A percentile compares a stretch with the other conserved stretches of the same genome.
Conservation (phyloP, 2,888 invertebrate species). For the Drosophila bunnanda region DNA sequence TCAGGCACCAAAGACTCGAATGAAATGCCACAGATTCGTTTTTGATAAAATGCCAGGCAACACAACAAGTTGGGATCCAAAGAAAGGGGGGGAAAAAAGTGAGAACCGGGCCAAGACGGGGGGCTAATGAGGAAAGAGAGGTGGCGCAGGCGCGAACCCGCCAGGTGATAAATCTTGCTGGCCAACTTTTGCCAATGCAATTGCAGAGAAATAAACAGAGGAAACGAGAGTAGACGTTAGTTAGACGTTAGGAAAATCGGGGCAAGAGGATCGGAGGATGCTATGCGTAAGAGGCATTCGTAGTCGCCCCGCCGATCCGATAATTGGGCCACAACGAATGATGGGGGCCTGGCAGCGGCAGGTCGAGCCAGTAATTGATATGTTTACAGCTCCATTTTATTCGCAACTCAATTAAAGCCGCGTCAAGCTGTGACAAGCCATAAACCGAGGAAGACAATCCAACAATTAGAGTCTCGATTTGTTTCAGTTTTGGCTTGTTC, state of each 20-base stretch:
- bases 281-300: constrained; percentile 25
- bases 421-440: constrained; percentile 56
- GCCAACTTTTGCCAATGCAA: constrained; percentile 28
- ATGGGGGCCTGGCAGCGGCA: constrained; percentile 42
- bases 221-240: constrained; percentile 23
- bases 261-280: constrained; percentile 7
- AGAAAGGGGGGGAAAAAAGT: constrained; percentile 70
- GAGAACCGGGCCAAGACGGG: constrained; percentile 47
- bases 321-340: constrained; percentile 66
- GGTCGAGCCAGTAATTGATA: constrained; percentile 66
- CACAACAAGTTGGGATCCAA: constrained; percentile 70
- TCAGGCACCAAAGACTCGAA: constrained; percentile 44
- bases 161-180: constrained; percentile 27
- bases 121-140: constrained; percentile 15
- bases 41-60: constrained; percentile 74
- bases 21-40: constrained; percentile 76
- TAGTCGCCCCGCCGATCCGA: constrained; percentile 34
- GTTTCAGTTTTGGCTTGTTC: constrained; percentile 16
- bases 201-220: constrained; percentile 18
- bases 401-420: constrained; percentile 67
- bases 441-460: constrained; percentile 36
- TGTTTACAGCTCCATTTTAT: constrained; percentile 73
- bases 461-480: constrained; percentile 46
- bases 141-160: constrained; percentile 14
- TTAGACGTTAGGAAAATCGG: constrained; percentile 5